These are phyloP conservation scores for Cyclina sinensis DNA, from an alignment of 1,140 invertebrate species.

Conservation along the genomic window DNA sequence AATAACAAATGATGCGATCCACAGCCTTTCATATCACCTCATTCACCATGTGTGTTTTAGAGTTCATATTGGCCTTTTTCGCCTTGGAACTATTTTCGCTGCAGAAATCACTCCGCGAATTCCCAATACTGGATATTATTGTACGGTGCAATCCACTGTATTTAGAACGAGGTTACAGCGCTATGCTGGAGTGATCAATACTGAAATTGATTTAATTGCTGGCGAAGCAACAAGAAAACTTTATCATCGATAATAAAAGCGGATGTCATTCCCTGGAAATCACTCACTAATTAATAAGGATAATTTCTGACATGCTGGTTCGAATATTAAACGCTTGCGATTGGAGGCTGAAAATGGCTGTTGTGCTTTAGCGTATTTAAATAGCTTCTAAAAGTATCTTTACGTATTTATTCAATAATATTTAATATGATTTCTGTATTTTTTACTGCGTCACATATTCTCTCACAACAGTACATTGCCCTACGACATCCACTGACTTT, in stretches of 20 bases:
- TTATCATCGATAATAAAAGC: background rate
- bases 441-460: no score
- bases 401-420: no score
- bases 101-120: background rate
- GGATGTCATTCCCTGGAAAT: background rate
- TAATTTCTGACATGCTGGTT: no score
- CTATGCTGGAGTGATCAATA: background rate
- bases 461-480: no score
- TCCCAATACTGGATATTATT: background rate
- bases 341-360: no score
- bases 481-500: no score
- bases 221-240: background rate
- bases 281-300: background rate
- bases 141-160: background rate
- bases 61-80: conserved; percentile 15
- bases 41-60: background rate
- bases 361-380: no score
- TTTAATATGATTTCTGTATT: no score
- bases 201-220: background rate
- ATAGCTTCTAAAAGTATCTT: no score
- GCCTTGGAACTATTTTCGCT: background rate
- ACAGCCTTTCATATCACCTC: background rate
- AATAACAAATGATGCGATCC: background rate
- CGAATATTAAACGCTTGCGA: no score
- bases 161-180: background rate